Conservation (phyloP, 2,888 invertebrate genomes). For the Flexamia atlantica region DNA sequence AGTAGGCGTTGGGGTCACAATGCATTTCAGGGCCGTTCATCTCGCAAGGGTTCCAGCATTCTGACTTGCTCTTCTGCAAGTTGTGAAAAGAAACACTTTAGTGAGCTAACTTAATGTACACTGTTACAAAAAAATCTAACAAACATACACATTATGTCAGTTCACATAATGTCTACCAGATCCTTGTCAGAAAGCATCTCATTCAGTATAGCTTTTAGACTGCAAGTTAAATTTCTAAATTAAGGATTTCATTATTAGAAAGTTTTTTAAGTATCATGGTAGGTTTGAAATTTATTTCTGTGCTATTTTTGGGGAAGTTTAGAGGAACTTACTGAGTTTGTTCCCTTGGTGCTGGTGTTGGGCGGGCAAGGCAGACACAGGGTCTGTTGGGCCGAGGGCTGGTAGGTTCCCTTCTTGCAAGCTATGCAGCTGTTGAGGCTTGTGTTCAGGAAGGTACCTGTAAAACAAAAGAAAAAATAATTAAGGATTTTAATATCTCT, state of each 20-base stretch:
- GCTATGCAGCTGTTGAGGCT: slow-evolving; percentile 91
- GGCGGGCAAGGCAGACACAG: slow-evolving; percentile 92
- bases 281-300: too few relatives aligned
- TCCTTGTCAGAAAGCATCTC: too few relatives aligned
- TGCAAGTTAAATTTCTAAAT: too few relatives aligned
- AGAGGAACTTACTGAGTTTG: slow-evolving; percentile 84
- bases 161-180: too few relatives aligned
- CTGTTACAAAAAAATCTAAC: too few relatives aligned
- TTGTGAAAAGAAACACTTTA: not conserved
- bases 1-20: slow-evolving; percentile 93
- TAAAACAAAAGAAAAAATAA: too few relatives aligned
- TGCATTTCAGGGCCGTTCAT: slow-evolving; percentile 89
- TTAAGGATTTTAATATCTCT: too few relatives aligned
- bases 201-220: too few relatives aligned
- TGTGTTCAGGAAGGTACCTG: slow-evolving; percentile 90
- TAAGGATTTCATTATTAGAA: too few relatives aligned
- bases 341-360: slow-evolving; percentile 91
- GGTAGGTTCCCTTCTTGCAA: slow-evolving; percentile 94
- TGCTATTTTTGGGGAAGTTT: too few relatives aligned
- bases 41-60: slow-evolving; percentile 95
- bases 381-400: slow-evolving; percentile 92
- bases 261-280: too few relatives aligned
- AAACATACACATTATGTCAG: too few relatives aligned
- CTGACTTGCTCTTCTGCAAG: slow-evolving; percentile 84
- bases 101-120: slow-evolving; percentile 33